These are phyloP conservation scores for Mobula hypostoma DNA, from an alignment of 2,113 vertebrate genomes.

Conservation along the genomic window DNA sequence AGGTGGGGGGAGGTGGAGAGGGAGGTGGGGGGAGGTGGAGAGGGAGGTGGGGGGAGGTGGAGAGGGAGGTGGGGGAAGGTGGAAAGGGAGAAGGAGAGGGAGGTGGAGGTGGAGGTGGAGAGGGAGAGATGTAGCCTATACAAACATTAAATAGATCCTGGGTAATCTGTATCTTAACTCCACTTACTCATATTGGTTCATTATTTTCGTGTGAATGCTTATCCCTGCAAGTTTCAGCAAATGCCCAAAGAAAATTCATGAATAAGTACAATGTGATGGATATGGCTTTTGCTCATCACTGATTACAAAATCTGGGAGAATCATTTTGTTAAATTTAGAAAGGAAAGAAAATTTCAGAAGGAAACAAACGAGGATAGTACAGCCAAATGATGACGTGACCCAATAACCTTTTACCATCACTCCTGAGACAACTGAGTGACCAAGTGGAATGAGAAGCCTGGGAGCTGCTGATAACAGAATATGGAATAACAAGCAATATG, in stretches of 20 bases:
- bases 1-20: no score
- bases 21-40: no score
- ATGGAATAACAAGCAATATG: no score
- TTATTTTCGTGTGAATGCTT: no score
- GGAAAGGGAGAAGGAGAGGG: no score
- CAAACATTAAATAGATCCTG: no score
- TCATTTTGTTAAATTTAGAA: not conserved
- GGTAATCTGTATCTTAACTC: not conserved
- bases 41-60: no score
- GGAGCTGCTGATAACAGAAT: no score
- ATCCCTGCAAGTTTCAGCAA: not conserved
- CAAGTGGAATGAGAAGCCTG: conserved; percentile 46
- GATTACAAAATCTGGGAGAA: not conserved
- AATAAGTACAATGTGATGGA: not conserved
- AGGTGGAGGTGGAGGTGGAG: no score
- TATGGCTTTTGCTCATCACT: not conserved
- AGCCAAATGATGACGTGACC: not conserved
- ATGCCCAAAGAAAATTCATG: not conserved
- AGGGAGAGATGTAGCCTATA: no score
- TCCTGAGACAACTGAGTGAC: conserved; percentile 51
- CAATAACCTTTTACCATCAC: not conserved
- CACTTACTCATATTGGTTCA: not conserved
- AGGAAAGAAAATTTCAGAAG: not conserved
- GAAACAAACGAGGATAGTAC: not conserved
- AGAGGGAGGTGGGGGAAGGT: no score